Conservation (phyloP, 2,888 invertebrate species). For the Lasius platythorax region DNA sequence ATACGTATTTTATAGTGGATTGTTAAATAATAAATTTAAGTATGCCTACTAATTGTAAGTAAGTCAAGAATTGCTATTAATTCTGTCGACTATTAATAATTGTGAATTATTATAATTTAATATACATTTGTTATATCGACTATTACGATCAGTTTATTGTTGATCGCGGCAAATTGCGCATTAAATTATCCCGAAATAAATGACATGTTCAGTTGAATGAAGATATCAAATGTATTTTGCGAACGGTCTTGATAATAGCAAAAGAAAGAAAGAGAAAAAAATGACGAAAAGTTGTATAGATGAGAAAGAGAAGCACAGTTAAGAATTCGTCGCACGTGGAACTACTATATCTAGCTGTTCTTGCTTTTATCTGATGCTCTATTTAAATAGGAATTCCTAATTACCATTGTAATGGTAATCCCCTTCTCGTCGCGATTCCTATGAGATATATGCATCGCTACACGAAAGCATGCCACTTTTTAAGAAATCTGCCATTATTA, state of each 20-base stretch:
- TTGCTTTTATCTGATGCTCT: constrained; percentile 80
- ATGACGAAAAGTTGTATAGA: not conserved
- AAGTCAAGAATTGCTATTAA: constrained; percentile 12
- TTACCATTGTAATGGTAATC: constrained; percentile 72
- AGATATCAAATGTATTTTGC: not conserved
- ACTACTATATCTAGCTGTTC: constrained; percentile 77
- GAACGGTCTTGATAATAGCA: constrained; percentile 21
- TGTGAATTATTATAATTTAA: constrained; percentile 31
- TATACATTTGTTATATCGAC: not conserved
- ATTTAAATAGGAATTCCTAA: constrained; percentile 80
- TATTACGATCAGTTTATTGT: not conserved
- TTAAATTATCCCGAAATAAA: constrained; percentile 35
- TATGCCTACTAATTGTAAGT: too few relatives aligned
- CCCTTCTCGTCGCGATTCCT: constrained; percentile 53
- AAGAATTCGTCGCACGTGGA: constrained; percentile 79
- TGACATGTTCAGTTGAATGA: not conserved
- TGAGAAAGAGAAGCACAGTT: constrained; percentile 74
- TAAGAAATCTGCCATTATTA: not conserved
- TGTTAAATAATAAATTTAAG: too few relatives aligned
- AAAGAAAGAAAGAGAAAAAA: constrained; percentile 31
- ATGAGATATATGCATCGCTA: constrained; percentile 53
- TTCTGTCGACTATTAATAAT: constrained; percentile 10
- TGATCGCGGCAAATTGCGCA: not conserved
- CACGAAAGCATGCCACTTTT: constrained; percentile 17
- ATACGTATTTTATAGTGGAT: too few relatives aligned